phyloP scores from a whole-genome alignment of 2,113 vertebrate genomes.

The Cygnus buccinator region DNA sequence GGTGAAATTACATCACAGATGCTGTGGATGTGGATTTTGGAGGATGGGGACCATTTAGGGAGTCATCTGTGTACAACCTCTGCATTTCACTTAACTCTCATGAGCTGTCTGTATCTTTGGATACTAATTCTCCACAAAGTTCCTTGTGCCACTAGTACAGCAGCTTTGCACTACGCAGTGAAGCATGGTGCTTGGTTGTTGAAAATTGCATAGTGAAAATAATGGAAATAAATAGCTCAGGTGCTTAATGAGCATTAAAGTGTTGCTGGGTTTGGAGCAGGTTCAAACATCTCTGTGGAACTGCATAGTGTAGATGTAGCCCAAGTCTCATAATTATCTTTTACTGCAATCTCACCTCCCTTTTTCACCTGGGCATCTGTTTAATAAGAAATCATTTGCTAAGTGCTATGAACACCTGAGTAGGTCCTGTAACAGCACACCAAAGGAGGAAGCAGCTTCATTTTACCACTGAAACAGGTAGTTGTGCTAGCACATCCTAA shows the following conservation, averaged over 20 bases:
- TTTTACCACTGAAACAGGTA: neutral
- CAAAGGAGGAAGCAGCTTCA: neutral
- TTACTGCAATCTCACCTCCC: neutral
- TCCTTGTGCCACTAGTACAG: neutral
- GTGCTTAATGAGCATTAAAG: rapidly evolving
- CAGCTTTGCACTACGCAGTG: neutral
- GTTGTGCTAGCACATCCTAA: neutral
- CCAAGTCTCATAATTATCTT: neutral
- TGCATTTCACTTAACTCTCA: neutral
- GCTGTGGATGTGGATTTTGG: neutral
- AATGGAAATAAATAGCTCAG: neutral
- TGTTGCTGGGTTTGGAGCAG: neutral
- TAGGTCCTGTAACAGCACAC: neutral
- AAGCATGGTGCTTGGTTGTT: neutral
- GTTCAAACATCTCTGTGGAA: neutral
- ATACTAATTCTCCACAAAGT: rapidly evolving
- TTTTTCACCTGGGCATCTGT: neutral
- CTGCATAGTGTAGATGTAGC: neutral
- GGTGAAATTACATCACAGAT: neutral
- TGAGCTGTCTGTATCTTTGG: neutral
- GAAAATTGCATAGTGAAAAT: neutral
- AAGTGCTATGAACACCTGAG: neutral
- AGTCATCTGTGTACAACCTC: neutral
- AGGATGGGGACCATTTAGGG: neutral
- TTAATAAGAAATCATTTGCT: neutral